These are phyloP conservation scores for Dioctria rufipes DNA, from an alignment of 2,888 invertebrate species.

Conservation along the genomic window DNA sequence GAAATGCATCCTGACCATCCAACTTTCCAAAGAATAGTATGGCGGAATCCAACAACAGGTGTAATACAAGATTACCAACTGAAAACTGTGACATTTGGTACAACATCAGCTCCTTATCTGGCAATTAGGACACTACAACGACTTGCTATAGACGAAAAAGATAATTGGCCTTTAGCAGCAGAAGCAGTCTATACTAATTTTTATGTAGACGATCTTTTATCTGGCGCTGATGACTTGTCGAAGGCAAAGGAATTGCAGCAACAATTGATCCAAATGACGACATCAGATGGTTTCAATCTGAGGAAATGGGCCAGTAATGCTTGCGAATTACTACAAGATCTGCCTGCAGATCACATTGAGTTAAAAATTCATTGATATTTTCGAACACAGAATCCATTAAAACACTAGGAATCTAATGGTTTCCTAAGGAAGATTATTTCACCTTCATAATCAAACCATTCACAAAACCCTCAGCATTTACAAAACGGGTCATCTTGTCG, in stretches of 20 bases:
- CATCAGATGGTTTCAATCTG: not conserved
- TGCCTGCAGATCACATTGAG: not conserved
- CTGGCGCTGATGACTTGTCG: not conserved
- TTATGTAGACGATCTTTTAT: slow-evolving; percentile 13
- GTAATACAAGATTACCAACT: slow-evolving; percentile 4
- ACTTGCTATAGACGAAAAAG: slow-evolving; percentile 27
- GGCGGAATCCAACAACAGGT: not conserved
- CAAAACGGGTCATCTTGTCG: slow-evolving; percentile 15
- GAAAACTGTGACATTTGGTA: slow-evolving; percentile 13
- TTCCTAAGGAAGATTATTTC: slow-evolving; percentile 20
- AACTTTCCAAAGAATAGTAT: slow-evolving; percentile 9
- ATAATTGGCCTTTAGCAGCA: slow-evolving; percentile 1
- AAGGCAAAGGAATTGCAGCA: not conserved
- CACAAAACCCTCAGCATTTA: not conserved
- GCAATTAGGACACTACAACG: slow-evolving; percentile 16
- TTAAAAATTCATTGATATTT: not conserved
- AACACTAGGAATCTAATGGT: slow-evolving; percentile 19
- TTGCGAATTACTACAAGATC: not conserved
- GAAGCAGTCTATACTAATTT: not conserved
- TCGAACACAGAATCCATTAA: not conserved
- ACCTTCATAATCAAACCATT: not conserved
- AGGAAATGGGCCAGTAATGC: not conserved
- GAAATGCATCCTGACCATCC: slow-evolving; percentile 5
- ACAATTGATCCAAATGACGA: not conserved
- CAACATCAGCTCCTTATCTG: slow-evolving; percentile 3